Conservation (phyloP, 2,797 vertebrate genomes). For the Eutrigla gurnardus region DNA sequence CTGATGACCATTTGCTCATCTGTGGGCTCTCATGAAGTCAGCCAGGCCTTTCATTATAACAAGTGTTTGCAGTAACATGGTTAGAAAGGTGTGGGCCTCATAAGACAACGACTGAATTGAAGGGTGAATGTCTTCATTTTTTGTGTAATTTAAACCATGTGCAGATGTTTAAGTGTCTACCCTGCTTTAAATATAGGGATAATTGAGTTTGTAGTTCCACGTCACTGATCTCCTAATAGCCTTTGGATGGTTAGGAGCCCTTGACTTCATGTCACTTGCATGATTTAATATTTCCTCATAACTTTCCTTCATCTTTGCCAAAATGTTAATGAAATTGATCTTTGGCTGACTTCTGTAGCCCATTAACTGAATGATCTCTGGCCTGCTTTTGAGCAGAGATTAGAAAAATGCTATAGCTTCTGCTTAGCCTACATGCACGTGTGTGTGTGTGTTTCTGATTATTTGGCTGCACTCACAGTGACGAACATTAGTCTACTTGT, state of each 20-base stretch:
- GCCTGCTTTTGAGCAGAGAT: slow-evolving; percentile 46
- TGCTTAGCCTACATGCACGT: not conserved
- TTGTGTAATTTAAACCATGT: slow-evolving; percentile 12
- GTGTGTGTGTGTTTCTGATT: slow-evolving; percentile 7
- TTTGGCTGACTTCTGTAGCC: slow-evolving; percentile 51
- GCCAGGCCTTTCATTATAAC: slow-evolving; percentile 63
- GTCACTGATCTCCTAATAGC: slow-evolving; percentile 47
- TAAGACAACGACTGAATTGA: slow-evolving; percentile 28
- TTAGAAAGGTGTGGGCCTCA: slow-evolving; percentile 27
- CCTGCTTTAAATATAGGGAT: slow-evolving; percentile 14
- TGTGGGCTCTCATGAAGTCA: slow-evolving; percentile 64
- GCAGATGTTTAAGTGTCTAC: not conserved
- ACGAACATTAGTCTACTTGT: not conserved
- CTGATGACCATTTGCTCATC: slow-evolving; percentile 69
- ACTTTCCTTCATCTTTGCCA: slow-evolving; percentile 50
- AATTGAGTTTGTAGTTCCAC: slow-evolving; percentile 20
- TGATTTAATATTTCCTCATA: slow-evolving; percentile 58
- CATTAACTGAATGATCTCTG: slow-evolving; percentile 53
- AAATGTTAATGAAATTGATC: slow-evolving; percentile 71
- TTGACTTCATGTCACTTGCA: slow-evolving; percentile 45
- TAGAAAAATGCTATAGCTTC: slow-evolving; percentile 24
- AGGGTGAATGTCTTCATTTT: slow-evolving; percentile 16
- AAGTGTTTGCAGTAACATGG: slow-evolving; percentile 59
- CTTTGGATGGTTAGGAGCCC: slow-evolving; percentile 31
- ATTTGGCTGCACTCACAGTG: slow-evolving; percentile 12